Conservation (phyloP, 2,113 vertebrate species). For the Guaruba guarouba region DNA sequence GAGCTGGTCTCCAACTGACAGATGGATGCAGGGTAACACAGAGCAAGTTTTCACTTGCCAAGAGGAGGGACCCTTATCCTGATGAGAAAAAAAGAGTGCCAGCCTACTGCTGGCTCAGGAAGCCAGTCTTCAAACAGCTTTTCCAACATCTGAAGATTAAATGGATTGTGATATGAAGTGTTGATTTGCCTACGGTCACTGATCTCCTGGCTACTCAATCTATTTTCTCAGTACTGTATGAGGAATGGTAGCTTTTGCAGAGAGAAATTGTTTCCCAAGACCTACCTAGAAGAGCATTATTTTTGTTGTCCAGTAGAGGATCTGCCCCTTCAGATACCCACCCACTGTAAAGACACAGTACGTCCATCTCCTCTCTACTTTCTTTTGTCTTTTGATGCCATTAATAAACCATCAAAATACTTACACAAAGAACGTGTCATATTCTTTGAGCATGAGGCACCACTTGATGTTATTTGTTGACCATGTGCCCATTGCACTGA, state of each 20-base stretch:
- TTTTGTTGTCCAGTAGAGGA: not conserved
- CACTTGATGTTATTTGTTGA: not conserved
- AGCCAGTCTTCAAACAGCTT: not conserved
- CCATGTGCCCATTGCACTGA: not conserved
- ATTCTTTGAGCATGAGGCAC: not conserved
- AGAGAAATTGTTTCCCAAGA: not conserved
- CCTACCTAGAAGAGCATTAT: not conserved
- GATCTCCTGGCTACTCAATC: not conserved
- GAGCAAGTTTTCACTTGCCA: not conserved
- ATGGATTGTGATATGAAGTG: not conserved
- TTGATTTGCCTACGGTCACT: not conserved
- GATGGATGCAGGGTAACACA: not conserved
- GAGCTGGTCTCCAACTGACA: not conserved
- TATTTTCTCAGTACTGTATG: not conserved
- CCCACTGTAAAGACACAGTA: not conserved
- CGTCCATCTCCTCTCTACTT: not conserved
- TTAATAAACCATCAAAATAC: not conserved
- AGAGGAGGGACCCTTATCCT: not conserved
- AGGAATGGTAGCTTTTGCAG: not conserved
- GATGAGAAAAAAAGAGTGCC: not conserved
- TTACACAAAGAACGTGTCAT: not conserved
- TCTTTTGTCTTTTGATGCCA: not conserved
- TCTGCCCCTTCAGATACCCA: not conserved
- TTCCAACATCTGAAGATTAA: not conserved
- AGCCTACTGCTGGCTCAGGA: not conserved